Conservation (phyloP, 2,797 vertebrate genomes). For the Heterohyrax brucei region DNA sequence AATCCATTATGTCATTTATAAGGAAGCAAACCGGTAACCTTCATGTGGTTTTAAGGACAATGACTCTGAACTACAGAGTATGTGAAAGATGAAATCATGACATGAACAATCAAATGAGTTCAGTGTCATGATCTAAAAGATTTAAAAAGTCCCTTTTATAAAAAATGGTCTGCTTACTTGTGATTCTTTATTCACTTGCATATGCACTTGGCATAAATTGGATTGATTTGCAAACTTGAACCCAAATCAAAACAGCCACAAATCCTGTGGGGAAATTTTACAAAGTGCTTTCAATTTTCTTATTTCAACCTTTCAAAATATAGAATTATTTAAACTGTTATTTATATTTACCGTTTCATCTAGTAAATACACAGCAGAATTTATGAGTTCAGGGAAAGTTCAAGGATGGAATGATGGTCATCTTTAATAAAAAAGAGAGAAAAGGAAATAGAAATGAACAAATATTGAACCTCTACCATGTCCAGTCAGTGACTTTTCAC, state of each 20-base stretch:
- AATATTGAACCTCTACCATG: neutral
- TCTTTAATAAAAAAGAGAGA: neutral
- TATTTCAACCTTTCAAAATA: slow-evolving; percentile 46
- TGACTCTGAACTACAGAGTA: slow-evolving; percentile 62
- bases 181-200: slow-evolving; percentile 30
- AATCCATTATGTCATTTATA: slow-evolving; percentile 81
- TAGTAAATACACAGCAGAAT: slow-evolving; percentile 29
- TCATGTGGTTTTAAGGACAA: slow-evolving; percentile 72
- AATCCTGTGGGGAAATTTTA: neutral
- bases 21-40: slow-evolving; percentile 79
- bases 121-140: slow-evolving; percentile 59
- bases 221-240: slow-evolving; percentile 21
- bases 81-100: slow-evolving; percentile 73
- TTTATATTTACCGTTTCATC: slow-evolving; percentile 14
- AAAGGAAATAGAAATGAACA: neutral
- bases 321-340: slow-evolving; percentile 43
- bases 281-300: slow-evolving; percentile 40
- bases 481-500: neutral
- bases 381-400: neutral
- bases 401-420: neutral
- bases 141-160: slow-evolving; percentile 41
- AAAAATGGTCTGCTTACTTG: slow-evolving; percentile 51
- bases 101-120: slow-evolving; percentile 65
- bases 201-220: neutral
- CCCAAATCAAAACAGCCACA: neutral